These are phyloP conservation scores for Dasyprocta punctata DNA, from an alignment of 2,113 vertebrate species.

Conservation along the genomic window DNA sequence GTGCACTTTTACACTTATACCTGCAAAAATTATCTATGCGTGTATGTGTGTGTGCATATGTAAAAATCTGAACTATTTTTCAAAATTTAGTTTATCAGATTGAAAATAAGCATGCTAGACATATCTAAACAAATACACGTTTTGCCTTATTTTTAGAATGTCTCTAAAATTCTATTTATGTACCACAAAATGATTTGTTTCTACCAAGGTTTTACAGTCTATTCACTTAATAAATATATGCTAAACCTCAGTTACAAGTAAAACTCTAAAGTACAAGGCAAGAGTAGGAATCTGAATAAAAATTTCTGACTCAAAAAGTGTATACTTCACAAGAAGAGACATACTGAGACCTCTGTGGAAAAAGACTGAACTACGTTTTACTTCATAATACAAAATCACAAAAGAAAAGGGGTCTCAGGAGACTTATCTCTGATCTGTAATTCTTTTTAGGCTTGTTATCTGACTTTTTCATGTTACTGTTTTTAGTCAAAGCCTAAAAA, in stretches of 20 bases:
- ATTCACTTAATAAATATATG: neutral
- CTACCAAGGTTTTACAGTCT: neutral
- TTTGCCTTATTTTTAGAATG: neutral
- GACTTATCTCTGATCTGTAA: neutral
- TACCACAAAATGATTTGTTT: neutral
- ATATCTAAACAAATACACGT: neutral
- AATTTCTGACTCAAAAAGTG: conserved; percentile 1
- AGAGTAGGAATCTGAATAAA: neutral
- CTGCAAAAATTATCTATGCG: neutral
- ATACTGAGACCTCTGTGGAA: neutral
- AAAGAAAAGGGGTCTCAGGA: neutral
- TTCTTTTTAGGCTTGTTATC: neutral
- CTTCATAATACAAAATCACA: conserved; percentile 6
- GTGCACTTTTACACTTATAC: neutral
- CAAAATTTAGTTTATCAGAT: neutral
- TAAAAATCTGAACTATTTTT: neutral
- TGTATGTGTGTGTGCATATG: neutral
- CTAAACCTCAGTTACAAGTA: conserved; percentile 23
- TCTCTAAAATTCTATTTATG: conserved; percentile 17
- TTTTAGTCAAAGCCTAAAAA: conserved; percentile 22
- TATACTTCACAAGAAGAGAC: neutral
- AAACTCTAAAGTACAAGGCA: neutral
- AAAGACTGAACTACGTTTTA: neutral
- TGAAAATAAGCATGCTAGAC: neutral
- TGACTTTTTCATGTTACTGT: neutral